These are phyloP conservation scores for Eudemis profundana DNA, from an alignment of 2,888 invertebrate species.

Conservation along the genomic window DNA sequence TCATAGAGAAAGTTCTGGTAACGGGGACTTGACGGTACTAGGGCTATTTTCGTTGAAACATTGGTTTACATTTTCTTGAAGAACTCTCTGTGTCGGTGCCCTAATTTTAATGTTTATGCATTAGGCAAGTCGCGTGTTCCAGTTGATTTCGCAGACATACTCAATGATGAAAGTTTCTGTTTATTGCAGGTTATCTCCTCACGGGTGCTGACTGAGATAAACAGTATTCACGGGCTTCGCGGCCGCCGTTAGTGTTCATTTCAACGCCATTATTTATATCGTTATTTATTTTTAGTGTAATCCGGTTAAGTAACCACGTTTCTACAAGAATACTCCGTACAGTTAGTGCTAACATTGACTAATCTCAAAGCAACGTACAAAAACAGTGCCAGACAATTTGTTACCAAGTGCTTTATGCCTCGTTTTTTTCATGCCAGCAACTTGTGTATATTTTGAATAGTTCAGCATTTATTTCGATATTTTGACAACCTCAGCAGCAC, in stretches of 20 bases:
- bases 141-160: conserved; percentile 6
- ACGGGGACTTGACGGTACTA: not conserved
- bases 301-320: conserved; percentile 59
- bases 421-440: conserved; percentile 33
- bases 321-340: conserved; percentile 56
- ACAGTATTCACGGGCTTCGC: conserved; percentile 59
- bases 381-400: conserved; percentile 58
- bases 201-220: conserved; percentile 67
- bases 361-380: conserved; percentile 56
- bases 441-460: conserved; percentile 55
- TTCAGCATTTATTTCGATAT: conserved; percentile 72
- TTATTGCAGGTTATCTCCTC: conserved; percentile 60
- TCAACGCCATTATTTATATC: conserved; percentile 69
- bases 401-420: conserved; percentile 52
- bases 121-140: conserved; percentile 10
- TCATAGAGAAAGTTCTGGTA: no score
- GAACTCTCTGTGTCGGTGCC: not conserved
- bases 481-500: conserved; percentile 64
- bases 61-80: not conserved
- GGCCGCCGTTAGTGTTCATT: conserved; percentile 56
- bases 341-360: conserved; percentile 45
- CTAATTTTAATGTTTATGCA: conserved; percentile 27
- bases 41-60: not conserved
- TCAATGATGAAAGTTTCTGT: conserved; percentile 12
- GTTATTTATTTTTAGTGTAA: conserved; percentile 70